phyloP scores from a whole-genome alignment of 2,888 invertebrate species.

The Phragmatobia fuliginosa region DNA sequence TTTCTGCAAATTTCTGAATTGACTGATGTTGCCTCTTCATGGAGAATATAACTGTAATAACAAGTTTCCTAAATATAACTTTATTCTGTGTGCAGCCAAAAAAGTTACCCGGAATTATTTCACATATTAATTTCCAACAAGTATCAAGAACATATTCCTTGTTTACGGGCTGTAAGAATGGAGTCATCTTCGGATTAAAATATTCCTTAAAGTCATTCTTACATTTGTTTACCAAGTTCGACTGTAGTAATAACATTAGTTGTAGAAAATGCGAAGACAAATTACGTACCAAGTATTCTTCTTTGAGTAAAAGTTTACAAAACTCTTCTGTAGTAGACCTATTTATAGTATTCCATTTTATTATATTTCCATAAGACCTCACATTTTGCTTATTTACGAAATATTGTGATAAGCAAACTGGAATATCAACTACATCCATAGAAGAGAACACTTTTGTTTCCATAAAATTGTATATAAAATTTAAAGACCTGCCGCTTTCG shows the following conservation, averaged over 20 bases:
- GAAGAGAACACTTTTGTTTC: not conserved
- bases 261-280: constrained; percentile 53
- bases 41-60: constrained; percentile 65
- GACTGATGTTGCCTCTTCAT: constrained; percentile 76
- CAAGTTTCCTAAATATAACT: constrained; percentile 67
- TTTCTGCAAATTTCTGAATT: constrained; percentile 55
- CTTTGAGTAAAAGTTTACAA: constrained; percentile 56
- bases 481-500: not conserved
- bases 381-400: constrained; percentile 79
- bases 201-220: constrained; percentile 70
- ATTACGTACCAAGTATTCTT: constrained; percentile 55
- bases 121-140: constrained; percentile 61
- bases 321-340: constrained; percentile 52
- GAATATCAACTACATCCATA: constrained; percentile 55
- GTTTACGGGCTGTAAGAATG: constrained; percentile 55
- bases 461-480: not conserved
- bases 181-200: constrained; percentile 48
- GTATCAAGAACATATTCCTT: constrained; percentile 65
- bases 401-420: constrained; percentile 70
- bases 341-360: constrained; percentile 63
- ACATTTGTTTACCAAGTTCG: constrained; percentile 59
- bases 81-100: constrained; percentile 69
- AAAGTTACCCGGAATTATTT: constrained; percentile 70
- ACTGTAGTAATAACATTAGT: constrained; percentile 57
- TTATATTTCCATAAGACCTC: constrained; percentile 69